These are phyloP conservation scores for Darevskia nairensis DNA, from an alignment of 2,797 vertebrate species.

Conservation along the genomic window DNA sequence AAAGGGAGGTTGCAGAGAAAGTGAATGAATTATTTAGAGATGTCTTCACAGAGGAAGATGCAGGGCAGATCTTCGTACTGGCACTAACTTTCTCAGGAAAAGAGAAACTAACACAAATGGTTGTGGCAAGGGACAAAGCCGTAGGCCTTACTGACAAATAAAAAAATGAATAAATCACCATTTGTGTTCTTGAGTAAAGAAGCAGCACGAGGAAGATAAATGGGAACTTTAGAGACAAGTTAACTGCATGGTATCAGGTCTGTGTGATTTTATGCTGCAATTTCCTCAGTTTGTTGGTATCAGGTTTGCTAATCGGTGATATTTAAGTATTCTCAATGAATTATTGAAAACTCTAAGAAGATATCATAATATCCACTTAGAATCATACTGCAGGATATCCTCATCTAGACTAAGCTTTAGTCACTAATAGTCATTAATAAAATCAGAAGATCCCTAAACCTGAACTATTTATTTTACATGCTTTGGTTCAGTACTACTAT, in stretches of 20 bases:
- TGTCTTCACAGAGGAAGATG: no score
- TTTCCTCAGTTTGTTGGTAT: slow-evolving; percentile 67
- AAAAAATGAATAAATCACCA: slow-evolving; percentile 19
- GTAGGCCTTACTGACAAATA: no score
- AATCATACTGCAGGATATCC: slow-evolving; percentile 77
- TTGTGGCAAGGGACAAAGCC: no score
- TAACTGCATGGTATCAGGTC: slow-evolving; percentile 80
- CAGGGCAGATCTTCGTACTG: no score
- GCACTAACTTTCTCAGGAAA: no score
- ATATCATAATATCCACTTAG: slow-evolving; percentile 65
- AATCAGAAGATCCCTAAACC: slow-evolving; percentile 45
- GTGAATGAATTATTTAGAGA: no score
- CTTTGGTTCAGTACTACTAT: slow-evolving; percentile 72
- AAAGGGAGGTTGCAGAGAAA: no score
- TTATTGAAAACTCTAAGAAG: slow-evolving; percentile 69
- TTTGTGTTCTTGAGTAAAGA: slow-evolving; percentile 62
- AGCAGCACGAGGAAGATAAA: slow-evolving; percentile 79
- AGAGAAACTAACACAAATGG: no score
- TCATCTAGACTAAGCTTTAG: slow-evolving; percentile 72
- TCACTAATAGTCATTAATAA: slow-evolving; percentile 52
- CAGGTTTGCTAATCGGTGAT: slow-evolving; percentile 66
- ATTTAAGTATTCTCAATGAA: slow-evolving; percentile 61
- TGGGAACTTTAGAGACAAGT: slow-evolving; percentile 79
- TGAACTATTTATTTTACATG: slow-evolving; percentile 63
- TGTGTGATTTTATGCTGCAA: slow-evolving; percentile 72